Conservation (phyloP, 2,797 vertebrate genomes). For the Gymnothorax javanicus region DNA sequence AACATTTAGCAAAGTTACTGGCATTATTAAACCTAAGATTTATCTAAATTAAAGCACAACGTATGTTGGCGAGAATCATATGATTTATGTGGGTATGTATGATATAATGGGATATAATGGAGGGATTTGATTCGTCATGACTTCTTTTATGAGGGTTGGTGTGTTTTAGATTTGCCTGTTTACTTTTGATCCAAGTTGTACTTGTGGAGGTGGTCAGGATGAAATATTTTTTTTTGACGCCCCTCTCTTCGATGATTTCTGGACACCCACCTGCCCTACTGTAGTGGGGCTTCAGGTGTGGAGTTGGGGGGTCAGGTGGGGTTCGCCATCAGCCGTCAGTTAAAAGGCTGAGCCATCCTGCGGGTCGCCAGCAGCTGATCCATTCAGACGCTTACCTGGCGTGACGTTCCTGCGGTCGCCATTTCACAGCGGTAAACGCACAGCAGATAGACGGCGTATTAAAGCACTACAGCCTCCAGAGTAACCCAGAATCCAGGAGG, state of each 20-base stretch:
- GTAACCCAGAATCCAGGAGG: not conserved
- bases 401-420: not conserved
- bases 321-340: not conserved
- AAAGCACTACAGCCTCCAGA: no score
- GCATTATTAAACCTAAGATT: not conserved
- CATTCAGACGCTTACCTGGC: not conserved
- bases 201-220: not conserved
- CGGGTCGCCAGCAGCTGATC: not conserved
- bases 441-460: not conserved
- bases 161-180: not conserved
- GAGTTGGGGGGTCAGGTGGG: not conserved
- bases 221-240: not conserved
- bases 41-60: constrained; percentile 16
- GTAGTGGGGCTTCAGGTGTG: not conserved
- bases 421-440: not conserved
- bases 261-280: not conserved
- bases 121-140: not conserved
- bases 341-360: not conserved
- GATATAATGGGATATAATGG: constrained; percentile 1
- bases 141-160: not conserved
- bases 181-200: not conserved
- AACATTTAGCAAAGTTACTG: constrained; percentile 3
- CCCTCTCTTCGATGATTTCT: not conserved
- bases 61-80: not conserved
- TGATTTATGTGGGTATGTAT: not conserved